A percentile compares a stretch with the other conserved stretches of the same genome.
Conservation (phyloP, 2,797 vertebrate genomes). For the Myotis findleyi region DNA sequence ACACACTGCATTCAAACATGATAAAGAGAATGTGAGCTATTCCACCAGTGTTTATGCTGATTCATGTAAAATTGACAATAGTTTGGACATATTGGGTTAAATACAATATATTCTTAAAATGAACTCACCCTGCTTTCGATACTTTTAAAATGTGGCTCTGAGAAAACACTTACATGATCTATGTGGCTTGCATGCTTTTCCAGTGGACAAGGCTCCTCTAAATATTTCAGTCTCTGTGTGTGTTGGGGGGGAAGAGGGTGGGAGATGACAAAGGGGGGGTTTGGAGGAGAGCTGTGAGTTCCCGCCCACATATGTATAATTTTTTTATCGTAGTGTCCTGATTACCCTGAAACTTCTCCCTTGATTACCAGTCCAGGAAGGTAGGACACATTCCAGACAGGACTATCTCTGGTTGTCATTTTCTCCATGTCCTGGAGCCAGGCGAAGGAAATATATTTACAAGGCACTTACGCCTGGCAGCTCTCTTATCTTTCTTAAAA, state of each 20-base stretch:
- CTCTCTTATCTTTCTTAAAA: conserved; percentile 83
- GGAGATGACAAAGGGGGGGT: accelerated
- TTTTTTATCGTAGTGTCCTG: background rate
- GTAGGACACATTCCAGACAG: conserved; percentile 72
- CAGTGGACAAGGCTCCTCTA: background rate
- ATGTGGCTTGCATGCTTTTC: background rate
- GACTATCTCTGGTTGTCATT: conserved; percentile 78
- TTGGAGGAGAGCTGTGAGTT: background rate
- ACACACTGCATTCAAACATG: background rate
- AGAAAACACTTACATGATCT: background rate
- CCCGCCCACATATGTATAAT: background rate
- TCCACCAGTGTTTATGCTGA: background rate
- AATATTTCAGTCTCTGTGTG: background rate
- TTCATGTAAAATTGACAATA: background rate
- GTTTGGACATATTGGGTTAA: background rate
- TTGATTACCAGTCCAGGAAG: conserved; percentile 52
- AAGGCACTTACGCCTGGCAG: conserved; percentile 76
- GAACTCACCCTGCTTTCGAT: background rate
- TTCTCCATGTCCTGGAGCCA: conserved; percentile 74
- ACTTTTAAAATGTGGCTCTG: background rate
- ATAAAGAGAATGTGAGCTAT: background rate
- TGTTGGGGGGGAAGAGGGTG: accelerated
- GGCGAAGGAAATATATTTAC: conserved; percentile 84
- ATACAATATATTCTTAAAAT: conserved; percentile 30
- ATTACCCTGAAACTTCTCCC: conserved; percentile 78